phyloP scores from a whole-genome alignment of 2,888 invertebrate species.

The Catocala fraxini region DNA sequence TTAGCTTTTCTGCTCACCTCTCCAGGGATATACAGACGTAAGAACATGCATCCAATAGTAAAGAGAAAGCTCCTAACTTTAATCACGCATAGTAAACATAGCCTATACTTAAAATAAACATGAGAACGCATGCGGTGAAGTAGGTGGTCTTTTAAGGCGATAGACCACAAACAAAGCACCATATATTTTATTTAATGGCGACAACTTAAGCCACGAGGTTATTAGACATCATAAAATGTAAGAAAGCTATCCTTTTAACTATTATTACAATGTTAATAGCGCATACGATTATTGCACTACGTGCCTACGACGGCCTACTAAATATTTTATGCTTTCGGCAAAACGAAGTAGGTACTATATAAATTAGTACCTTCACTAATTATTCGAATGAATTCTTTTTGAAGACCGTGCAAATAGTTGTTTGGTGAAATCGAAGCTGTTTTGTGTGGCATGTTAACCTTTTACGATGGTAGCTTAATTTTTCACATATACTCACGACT shows the following conservation, averaged over 20 bases:
- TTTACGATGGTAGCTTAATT: too few species aligned
- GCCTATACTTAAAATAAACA: not conserved
- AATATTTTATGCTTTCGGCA: constrained; percentile 4
- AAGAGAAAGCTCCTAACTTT: too few species aligned
- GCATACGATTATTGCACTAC: not conserved
- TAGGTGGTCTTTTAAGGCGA: constrained; percentile 8
- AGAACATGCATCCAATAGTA: too few species aligned
- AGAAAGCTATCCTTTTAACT: constrained; percentile 8
- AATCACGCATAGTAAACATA: too few species aligned
- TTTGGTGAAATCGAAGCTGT: too few species aligned
- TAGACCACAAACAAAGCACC: constrained; percentile 4
- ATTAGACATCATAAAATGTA: constrained; percentile 5
- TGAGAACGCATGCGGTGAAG: not conserved
- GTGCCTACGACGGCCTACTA: not conserved
- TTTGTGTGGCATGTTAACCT: too few species aligned
- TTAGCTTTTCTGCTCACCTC: too few species aligned
- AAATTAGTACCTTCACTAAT: not conserved
- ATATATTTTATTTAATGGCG: constrained; percentile 1
- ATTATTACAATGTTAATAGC: constrained; percentile 7
- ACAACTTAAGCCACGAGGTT: not conserved
- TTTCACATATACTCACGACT: too few species aligned
- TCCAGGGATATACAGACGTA: too few species aligned
- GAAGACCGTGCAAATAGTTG: too few species aligned
- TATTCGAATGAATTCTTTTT: too few species aligned
- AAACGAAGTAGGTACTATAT: not conserved